Percentiles rank a stretch among this genome's conserved stretches.
phyloP scores from a whole-genome alignment of 2,797 vertebrate genomes.

The Vespertilio murinus region DNA sequence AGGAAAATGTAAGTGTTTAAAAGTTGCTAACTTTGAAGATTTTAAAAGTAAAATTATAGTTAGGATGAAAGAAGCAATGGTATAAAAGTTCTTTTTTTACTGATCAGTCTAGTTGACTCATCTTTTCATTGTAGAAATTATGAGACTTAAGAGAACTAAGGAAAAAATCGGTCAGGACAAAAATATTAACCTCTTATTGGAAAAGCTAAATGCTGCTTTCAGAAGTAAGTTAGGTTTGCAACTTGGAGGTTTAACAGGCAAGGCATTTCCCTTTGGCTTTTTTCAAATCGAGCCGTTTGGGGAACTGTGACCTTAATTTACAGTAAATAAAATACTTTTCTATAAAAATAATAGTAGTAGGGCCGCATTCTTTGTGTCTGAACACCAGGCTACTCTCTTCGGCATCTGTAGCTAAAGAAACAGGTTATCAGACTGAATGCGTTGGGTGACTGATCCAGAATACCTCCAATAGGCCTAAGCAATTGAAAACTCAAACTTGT shows the following conservation, averaged over 20 bases:
- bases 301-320: conserved; percentile 16
- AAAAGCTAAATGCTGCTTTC: conserved; percentile 40
- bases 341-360: neutral
- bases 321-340: conserved; percentile 10
- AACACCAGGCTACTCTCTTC: neutral
- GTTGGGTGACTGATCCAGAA: neutral
- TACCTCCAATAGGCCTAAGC: neutral
- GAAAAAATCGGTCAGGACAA: neutral
- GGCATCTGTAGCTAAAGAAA: neutral
- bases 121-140: neutral
- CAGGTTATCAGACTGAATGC: neutral
- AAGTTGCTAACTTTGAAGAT: conserved; percentile 35
- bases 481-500: neutral
- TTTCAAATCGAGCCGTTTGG: conserved; percentile 24
- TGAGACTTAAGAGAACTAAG: conserved; percentile 27
- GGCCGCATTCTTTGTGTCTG: neutral
- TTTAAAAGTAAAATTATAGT: conserved; percentile 38
- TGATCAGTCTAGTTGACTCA: conserved; percentile 25
- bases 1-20: neutral
- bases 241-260: neutral
- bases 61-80: neutral
- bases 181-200: conserved; percentile 33
- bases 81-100: conserved; percentile 23
- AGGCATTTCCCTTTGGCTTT: neutral
- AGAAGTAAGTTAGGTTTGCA: conserved; percentile 26